These are phyloP conservation scores for Flexamia atlantica DNA, from an alignment of 2,888 invertebrate genomes.

Conservation along the genomic window DNA sequence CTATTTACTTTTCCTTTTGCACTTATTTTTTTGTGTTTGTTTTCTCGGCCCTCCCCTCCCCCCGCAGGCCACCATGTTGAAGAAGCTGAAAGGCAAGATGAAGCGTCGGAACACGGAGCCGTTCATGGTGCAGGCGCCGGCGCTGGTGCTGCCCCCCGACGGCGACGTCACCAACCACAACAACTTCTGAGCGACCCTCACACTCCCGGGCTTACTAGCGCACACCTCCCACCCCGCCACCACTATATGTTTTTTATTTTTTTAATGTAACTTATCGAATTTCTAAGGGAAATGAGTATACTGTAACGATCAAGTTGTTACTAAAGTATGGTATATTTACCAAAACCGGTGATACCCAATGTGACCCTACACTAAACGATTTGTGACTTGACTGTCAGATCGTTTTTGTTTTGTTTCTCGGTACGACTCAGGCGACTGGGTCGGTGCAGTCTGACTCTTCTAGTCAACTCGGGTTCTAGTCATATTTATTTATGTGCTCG, in stretches of 20 bases:
- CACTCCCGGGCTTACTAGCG: slow-evolving; percentile 54
- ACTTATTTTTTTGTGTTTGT: slow-evolving; percentile 65
- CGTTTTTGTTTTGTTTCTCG: slow-evolving; percentile 55
- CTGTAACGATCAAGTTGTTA: slow-evolving; percentile 68
- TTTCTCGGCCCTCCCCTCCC: slow-evolving; percentile 71
- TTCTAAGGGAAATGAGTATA: slow-evolving; percentile 66
- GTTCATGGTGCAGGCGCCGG: slow-evolving; percentile 77
- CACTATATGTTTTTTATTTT: slow-evolving; percentile 55
- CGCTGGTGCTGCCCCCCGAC: slow-evolving; percentile 64
- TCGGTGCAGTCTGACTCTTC: slow-evolving; percentile 34
- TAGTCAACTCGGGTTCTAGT: slow-evolving; percentile 60
- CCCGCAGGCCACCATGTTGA: slow-evolving; percentile 99
- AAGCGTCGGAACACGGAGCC: slow-evolving; percentile 97
- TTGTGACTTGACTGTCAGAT: slow-evolving; percentile 53
- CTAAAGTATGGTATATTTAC: slow-evolving; percentile 70
- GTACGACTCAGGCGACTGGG: slow-evolving; percentile 27
- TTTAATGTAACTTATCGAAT: slow-evolving; percentile 59
- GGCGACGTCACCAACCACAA: slow-evolving; percentile 67
- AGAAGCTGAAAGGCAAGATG: slow-evolving; percentile 98
- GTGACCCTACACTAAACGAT: slow-evolving; percentile 50
- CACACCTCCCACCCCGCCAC: slow-evolving; percentile 12
- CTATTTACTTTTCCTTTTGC: slow-evolving; percentile 56
- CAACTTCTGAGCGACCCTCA: slow-evolving; percentile 66
- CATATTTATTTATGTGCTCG: slow-evolving; percentile 58
- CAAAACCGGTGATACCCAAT: slow-evolving; percentile 63